Percentiles rank a stretch among this genome's conserved stretches.
These are phyloP conservation scores for Archegozetes longisetosus DNA, from an alignment of 1,140 invertebrate genomes.

Conservation along the genomic window DNA sequence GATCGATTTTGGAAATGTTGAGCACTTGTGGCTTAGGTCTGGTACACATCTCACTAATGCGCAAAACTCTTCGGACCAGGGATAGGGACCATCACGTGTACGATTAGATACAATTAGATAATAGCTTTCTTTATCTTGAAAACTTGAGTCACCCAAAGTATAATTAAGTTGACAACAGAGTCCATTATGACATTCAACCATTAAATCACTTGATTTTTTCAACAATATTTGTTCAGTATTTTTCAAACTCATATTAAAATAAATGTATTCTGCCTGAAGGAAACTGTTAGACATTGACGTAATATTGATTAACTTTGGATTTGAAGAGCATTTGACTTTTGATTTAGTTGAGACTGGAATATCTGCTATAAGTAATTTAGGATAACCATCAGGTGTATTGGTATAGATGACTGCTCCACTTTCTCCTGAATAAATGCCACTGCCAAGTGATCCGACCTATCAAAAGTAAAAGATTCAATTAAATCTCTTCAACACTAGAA, in stretches of 20 bases:
- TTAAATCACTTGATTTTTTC: neutral
- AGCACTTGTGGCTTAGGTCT: neutral
- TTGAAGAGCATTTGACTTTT: neutral
- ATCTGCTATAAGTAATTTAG: neutral
- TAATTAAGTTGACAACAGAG: conserved; percentile 18
- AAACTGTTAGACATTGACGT: neutral
- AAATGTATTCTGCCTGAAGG: neutral
- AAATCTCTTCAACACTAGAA: no score
- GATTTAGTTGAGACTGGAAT: neutral
- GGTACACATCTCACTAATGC: conserved; percentile 12
- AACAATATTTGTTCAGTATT: conserved; percentile 3
- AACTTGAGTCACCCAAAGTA: neutral
- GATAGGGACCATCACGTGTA: neutral
- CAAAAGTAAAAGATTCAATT: no score
- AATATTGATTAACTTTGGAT: neutral
- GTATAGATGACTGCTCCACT: neutral
- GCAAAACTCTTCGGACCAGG: conserved; percentile 14
- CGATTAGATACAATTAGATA: neutral
- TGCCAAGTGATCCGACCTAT: conserved; percentile 17
- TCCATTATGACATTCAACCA: conserved; percentile 12
- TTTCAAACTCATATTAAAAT: conserved; percentile 5
- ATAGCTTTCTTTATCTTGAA: neutral
- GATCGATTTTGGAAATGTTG: neutral
- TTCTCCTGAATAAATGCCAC: conserved; percentile 19
- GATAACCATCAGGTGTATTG: neutral